phyloP scores from a whole-genome alignment of 2,888 invertebrate species.

The Patella caerulea region DNA sequence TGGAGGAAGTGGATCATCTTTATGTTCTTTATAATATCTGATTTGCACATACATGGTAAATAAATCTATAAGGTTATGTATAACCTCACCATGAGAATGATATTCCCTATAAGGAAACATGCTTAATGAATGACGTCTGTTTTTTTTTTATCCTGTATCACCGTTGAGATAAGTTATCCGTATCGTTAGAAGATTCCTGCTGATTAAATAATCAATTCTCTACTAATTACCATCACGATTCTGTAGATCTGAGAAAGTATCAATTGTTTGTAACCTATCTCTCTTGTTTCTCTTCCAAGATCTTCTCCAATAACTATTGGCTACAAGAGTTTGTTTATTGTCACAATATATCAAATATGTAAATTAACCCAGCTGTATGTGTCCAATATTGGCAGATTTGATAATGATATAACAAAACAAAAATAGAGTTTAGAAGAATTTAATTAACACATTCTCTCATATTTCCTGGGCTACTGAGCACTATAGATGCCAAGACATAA shows the following conservation, averaged over 20 bases:
- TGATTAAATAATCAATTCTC: conserved; percentile 9
- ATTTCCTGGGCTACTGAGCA: no score
- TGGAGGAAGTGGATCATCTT: neutral
- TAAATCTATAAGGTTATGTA: conserved; percentile 27
- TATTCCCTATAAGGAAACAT: conserved; percentile 6
- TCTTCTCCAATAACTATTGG: no score
- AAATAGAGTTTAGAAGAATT: no score
- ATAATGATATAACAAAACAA: no score
- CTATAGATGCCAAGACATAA: no score
- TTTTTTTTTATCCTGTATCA: neutral
- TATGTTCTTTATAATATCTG: conserved; percentile 22
- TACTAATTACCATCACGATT: conserved; percentile 1
- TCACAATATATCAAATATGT: no score
- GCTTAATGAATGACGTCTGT: neutral
- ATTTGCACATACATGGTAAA: conserved; percentile 30
- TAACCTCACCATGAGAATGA: conserved; percentile 21
- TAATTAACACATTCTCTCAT: no score
- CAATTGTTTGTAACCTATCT: no score
- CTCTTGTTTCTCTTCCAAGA: no score
- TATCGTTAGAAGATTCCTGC: neutral
- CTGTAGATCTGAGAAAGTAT: neutral
- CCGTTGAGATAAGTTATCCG: neutral
- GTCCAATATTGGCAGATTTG: no score
- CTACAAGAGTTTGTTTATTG: no score
- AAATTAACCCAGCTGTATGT: no score